phyloP scores from a whole-genome alignment of 2,113 vertebrate species.

The Tupaia tana region DNA sequence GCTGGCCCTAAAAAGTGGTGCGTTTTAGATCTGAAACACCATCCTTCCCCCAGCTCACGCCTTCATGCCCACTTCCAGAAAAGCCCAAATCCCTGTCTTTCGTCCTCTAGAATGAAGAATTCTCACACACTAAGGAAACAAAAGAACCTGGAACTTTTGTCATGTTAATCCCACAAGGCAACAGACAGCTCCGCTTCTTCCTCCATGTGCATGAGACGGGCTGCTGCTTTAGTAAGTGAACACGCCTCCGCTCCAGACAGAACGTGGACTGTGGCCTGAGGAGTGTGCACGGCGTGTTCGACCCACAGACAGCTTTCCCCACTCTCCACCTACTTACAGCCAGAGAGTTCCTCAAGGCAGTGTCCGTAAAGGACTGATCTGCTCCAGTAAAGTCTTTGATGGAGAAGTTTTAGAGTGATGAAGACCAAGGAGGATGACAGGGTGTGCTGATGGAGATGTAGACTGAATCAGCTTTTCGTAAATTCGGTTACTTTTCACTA shows the following conservation, averaged over 20 bases:
- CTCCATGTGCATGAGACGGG: neutral
- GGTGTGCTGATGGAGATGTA: constrained; percentile 1
- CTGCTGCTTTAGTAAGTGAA: neutral
- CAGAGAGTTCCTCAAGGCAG: constrained; percentile 23
- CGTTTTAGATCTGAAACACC: neutral
- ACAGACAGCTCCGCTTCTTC: neutral
- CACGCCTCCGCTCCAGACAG: neutral
- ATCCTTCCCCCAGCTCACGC: neutral
- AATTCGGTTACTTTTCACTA: neutral
- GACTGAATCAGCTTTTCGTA: neutral
- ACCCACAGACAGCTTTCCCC: neutral
- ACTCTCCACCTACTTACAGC: constrained; percentile 8
- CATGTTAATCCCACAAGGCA: neutral
- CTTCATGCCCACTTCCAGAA: neutral
- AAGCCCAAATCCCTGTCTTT: neutral
- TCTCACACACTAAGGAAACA: neutral
- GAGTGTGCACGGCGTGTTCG: neutral
- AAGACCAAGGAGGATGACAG: neutral
- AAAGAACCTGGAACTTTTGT: neutral
- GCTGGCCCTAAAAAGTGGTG: neutral
- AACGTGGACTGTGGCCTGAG: neutral
- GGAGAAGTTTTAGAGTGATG: constrained; percentile 56
- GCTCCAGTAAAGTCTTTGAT: constrained; percentile 63
- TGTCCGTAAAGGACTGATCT: constrained; percentile 34
- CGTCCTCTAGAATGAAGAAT: neutral